Base-by-base conservation (phyloP, 1,140 invertebrate genomes). In the Diuraphis noxia region DNA sequence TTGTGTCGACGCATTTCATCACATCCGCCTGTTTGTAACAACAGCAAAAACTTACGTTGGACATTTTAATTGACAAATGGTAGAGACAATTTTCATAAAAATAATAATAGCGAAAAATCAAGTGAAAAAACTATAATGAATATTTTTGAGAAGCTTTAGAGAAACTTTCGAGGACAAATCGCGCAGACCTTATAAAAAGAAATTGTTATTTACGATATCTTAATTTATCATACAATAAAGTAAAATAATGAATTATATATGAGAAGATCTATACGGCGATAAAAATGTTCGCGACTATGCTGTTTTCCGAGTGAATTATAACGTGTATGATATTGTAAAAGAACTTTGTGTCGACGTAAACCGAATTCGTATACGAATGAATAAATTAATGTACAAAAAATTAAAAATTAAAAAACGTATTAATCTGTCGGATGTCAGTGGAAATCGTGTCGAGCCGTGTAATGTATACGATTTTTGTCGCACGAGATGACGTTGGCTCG, bases 11-110 rank as follows among this genome's bases (percentile, higher is more conserved):
- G 89, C 89, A 91, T n/a, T 91, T 91, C 89, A 91, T 91, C 72
- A 91, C 77, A 79, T 91, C 89, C 77, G 77, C 89, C 89, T 91
- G 89, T 91, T 91, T 91, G 72, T 91, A 91, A 91, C 89, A 91
- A 91, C 89, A 91, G 89, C 89, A 91, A 91, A 91, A 91, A 82
- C 89, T 49, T 34, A 91, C 25, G 25, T 82, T 82, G 89, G 89
- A 77, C 89, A 91, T 91, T 49, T 34, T 77, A 30, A 40, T 30
- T 87, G 21, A 38, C 19, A 36, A 49, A 19, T 34, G 19, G 23
- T 23, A 46, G 1, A 10, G 8, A 86, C 25, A 38, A 82, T 81
- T 81, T 21, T 41, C 17, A 21, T 25, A 81, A 38, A 40, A 81
- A 36, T 23, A 82, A 5, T 5, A 84, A 84, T 81, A 25, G 21